phyloP scores from a whole-genome alignment of 1,140 invertebrate species.

The Drosophila watanabei region DNA sequence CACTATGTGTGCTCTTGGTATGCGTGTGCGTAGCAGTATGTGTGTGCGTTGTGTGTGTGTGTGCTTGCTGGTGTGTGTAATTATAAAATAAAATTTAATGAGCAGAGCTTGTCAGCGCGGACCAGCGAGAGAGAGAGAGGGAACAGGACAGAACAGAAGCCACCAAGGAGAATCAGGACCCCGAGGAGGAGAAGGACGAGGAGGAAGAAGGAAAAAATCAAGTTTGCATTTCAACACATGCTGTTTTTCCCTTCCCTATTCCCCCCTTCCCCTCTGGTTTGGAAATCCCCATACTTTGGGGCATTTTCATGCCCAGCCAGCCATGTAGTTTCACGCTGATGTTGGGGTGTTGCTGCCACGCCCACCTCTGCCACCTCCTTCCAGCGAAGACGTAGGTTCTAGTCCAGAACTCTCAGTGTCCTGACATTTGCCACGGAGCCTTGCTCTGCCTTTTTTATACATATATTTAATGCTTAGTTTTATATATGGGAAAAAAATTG shows the following conservation, averaged over 20 bases:
- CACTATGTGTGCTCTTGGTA: constrained; percentile 13
- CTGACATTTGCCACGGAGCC: constrained; percentile 66
- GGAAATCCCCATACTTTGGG: constrained; percentile 14
- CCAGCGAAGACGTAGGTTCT: constrained; percentile 20
- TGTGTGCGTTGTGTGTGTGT: constrained; percentile 29
- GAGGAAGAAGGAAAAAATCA: constrained; percentile 52
- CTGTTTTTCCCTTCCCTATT: constrained; percentile 12
- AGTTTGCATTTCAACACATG: constrained; percentile 83
- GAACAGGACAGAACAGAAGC: constrained; percentile 27
- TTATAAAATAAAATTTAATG: constrained; percentile 85
- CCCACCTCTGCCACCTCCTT: constrained; percentile 26
- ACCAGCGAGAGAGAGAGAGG: constrained; percentile 19
- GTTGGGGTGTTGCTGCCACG: constrained; percentile 72
- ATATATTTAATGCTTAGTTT: constrained; percentile 22
- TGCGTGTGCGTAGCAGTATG: constrained; percentile 10
- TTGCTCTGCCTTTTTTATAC: constrained; percentile 1
- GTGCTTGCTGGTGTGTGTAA: constrained; percentile 77
- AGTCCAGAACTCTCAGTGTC: constrained; percentile 52
- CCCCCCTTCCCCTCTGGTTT: background rate
- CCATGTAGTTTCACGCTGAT: constrained; percentile 81
- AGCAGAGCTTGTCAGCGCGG: constrained; percentile 73
- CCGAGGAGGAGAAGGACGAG: background rate
- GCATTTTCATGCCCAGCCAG: constrained; percentile 78
- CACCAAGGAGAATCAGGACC: constrained; percentile 7
- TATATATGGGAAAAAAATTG: constrained; percentile 19